phyloP scores from a whole-genome alignment of 2,113 vertebrate species.

The Dissostichus mawsoni region DNA sequence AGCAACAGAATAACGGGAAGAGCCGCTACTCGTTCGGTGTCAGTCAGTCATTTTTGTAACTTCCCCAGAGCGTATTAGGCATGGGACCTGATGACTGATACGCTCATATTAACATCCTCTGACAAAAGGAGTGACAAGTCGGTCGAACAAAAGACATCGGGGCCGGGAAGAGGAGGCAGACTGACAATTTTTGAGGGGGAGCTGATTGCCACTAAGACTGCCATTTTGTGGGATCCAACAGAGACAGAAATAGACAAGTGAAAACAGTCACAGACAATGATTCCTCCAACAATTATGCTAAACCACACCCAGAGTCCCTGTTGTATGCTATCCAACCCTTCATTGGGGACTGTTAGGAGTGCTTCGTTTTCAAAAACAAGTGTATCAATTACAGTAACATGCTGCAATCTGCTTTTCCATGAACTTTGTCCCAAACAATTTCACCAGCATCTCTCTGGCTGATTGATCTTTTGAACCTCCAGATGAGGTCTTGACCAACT shows the following conservation, averaged over 20 bases:
- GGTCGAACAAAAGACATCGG: constrained; percentile 57
- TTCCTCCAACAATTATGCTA: constrained; percentile 55
- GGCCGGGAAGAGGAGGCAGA: constrained; percentile 61
- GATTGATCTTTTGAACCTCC: constrained; percentile 52
- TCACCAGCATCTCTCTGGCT: constrained; percentile 19
- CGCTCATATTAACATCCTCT: constrained; percentile 61
- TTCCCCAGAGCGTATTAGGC: constrained; percentile 66
- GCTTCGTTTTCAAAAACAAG: constrained; percentile 34
- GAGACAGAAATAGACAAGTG: constrained; percentile 53
- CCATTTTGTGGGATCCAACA: constrained; percentile 67
- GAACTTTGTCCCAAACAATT: constrained; percentile 39
- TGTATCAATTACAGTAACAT: constrained; percentile 40
- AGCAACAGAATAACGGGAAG: constrained; percentile 81
- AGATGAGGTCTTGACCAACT: constrained; percentile 47
- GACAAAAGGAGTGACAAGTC: constrained; percentile 58
- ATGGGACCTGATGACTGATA: constrained; percentile 74
- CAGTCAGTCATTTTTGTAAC: constrained; percentile 74
- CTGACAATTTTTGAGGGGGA: constrained; percentile 46
- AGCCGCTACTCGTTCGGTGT: constrained; percentile 71
- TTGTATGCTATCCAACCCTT: constrained; percentile 20
- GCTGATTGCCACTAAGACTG: constrained; percentile 71
- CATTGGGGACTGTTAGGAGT: constrained; percentile 20
- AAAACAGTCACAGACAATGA: constrained; percentile 55
- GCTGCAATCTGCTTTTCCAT: background rate
- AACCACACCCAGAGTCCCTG: constrained; percentile 39